A percentile compares a stretch with the other conserved stretches of the same genome.
Evolutionary conservation across 2,113 vertebrate genomes (phyloP).

Genomic region (Nesogale talazaci): DNA sequence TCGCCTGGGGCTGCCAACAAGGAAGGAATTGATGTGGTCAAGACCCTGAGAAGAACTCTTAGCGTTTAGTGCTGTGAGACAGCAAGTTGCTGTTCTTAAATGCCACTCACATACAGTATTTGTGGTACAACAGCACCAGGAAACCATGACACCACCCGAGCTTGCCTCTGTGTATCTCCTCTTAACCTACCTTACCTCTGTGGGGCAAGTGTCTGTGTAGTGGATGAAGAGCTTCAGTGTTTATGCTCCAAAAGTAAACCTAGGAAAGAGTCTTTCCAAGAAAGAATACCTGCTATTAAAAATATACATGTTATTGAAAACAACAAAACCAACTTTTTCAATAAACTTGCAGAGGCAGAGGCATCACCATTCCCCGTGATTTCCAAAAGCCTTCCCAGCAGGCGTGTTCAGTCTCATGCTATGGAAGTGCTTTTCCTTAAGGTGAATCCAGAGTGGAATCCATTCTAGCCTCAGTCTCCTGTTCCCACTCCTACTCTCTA

Average conservation of each 20-base stretch:
- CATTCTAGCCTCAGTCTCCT: background rate
- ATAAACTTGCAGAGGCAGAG: background rate
- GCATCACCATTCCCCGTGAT: background rate
- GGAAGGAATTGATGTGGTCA: background rate
- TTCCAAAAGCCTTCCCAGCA: background rate
- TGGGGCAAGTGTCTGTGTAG: background rate
- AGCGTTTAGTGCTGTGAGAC: background rate
- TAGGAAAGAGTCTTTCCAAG: background rate
- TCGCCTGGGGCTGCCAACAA: background rate
- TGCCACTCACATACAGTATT: background rate
- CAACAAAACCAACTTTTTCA: background rate
- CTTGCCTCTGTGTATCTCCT: fast-evolving
- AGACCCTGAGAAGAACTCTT: background rate
- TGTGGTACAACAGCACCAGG: background rate
- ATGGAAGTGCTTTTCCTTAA: constrained; percentile 12
- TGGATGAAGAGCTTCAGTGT: background rate
- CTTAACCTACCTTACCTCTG: fast-evolving
- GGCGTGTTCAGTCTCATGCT: background rate
- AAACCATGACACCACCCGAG: background rate
- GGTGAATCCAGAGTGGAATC: background rate
- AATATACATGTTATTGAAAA: no score
- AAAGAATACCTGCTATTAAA: background rate
- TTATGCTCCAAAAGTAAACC: background rate
- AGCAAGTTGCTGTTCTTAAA: background rate
- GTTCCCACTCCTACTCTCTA: background rate